These are phyloP conservation scores for Harpalus rubripes DNA, from an alignment of 2,888 invertebrate species.

Conservation along the genomic window DNA sequence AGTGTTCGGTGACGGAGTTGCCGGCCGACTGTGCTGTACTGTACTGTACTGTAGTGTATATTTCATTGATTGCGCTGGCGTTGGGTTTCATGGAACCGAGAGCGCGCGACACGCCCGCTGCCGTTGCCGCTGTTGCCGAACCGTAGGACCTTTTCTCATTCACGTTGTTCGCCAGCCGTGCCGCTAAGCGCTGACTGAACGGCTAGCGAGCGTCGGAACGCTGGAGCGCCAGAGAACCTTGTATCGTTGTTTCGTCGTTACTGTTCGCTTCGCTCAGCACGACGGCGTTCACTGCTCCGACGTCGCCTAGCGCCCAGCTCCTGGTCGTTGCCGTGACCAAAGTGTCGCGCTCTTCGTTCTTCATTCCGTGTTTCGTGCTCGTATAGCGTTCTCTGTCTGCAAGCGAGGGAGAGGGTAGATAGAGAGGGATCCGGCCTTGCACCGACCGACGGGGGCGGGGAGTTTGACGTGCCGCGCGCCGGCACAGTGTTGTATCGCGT, in stretches of 20 bases:
- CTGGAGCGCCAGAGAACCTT: constrained; percentile 9
- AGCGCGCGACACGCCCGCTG: constrained; percentile 76
- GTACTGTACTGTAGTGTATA: constrained; percentile 75
- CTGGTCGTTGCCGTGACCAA: constrained; percentile 71
- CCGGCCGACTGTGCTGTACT: constrained; percentile 62
- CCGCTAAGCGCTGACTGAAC: constrained; percentile 72
- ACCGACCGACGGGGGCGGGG: constrained; percentile 49
- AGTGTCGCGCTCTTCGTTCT: constrained; percentile 73
- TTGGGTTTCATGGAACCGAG: constrained; percentile 75
- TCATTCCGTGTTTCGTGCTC: constrained; percentile 67
- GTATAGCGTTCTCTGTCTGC: constrained; percentile 17
- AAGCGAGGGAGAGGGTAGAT: constrained; percentile 29
- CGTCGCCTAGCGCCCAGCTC: not conserved
- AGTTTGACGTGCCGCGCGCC: constrained; percentile 60
- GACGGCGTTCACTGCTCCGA: not conserved
- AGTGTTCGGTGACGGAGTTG: constrained; percentile 32
- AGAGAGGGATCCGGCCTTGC: constrained; percentile 47
- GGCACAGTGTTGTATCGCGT: constrained; percentile 65
- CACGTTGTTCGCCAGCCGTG: constrained; percentile 52
- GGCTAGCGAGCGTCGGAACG: not conserved
- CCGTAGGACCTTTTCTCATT: constrained; percentile 55
- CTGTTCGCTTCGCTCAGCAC: constrained; percentile 37
- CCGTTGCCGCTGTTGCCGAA: constrained; percentile 59
- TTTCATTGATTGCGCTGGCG: constrained; percentile 77
- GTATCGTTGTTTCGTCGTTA: constrained; percentile 73